Evolutionary conservation across 2,888 invertebrate genomes (phyloP).

Genomic region (Thereva nobilitata): DNA sequence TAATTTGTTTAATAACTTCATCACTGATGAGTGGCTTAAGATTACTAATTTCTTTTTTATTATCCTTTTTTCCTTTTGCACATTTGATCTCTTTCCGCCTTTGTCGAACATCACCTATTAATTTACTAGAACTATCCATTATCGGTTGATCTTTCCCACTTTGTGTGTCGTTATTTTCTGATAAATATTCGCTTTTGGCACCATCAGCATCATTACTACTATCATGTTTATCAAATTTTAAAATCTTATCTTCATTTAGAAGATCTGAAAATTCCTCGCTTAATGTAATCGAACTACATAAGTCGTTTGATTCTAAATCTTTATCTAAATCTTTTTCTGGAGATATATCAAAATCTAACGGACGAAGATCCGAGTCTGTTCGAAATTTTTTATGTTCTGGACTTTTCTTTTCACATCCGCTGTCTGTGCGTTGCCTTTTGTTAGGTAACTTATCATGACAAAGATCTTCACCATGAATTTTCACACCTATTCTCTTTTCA

Average conservation of each 20-base stretch:
- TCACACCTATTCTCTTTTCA: slow-evolving; percentile 70
- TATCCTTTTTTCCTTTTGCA: slow-evolving; percentile 11
- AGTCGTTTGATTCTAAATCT: background rate
- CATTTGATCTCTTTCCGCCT: slow-evolving; percentile 24
- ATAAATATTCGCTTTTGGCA: too few relatives aligned
- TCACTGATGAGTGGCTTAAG: slow-evolving; percentile 56
- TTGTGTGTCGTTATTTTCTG: background rate
- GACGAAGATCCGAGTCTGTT: slow-evolving; percentile 1
- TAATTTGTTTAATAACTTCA: slow-evolving; percentile 54
- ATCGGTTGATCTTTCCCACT: slow-evolving; percentile 32
- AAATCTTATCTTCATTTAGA: too few relatives aligned
- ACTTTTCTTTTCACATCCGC: slow-evolving; percentile 63
- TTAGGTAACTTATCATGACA: slow-evolving; percentile 48
- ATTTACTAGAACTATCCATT: background rate
- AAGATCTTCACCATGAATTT: slow-evolving; percentile 59
- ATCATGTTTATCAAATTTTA: too few relatives aligned
- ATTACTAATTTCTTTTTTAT: slow-evolving; percentile 43
- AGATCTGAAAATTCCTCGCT: too few relatives aligned
- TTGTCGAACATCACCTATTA: slow-evolving; percentile 4
- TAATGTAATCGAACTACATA: too few relatives aligned
- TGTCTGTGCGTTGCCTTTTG: slow-evolving; percentile 64
- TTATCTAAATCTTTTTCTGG: slow-evolving; percentile 4
- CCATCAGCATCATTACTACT: too few relatives aligned
- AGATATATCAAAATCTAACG: background rate
- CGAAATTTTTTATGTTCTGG: slow-evolving; percentile 59